phyloP scores from a whole-genome alignment of 2,888 invertebrate genomes.

The Eumacrocentrus americanus region DNA sequence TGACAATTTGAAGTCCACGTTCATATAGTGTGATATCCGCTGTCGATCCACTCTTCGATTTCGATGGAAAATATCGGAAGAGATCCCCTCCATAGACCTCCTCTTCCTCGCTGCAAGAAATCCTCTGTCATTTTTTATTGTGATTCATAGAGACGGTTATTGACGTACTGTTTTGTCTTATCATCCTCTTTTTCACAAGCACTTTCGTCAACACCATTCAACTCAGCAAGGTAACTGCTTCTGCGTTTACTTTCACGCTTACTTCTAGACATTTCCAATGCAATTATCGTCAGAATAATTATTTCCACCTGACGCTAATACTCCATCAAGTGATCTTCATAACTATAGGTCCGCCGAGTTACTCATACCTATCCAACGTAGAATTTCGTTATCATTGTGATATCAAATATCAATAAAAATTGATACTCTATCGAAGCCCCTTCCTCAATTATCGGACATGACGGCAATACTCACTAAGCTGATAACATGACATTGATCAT shows the following conservation, averaged over 20 bases:
- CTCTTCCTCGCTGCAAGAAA: slow-evolving; percentile 28
- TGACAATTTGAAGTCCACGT: slow-evolving; percentile 68
- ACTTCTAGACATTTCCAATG: not conserved
- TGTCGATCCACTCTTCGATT: slow-evolving; percentile 73
- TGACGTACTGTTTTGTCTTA: not conserved
- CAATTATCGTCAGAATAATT: not conserved
- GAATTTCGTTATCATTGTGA: slow-evolving; percentile 18
- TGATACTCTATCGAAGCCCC: not conserved
- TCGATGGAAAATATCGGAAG: slow-evolving; percentile 76
- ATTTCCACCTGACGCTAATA: not conserved
- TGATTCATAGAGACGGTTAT: slow-evolving; percentile 13
- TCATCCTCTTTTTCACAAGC: slow-evolving; percentile 16
- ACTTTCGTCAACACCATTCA: not conserved
- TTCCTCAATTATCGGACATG: not conserved
- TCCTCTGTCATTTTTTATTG: slow-evolving; percentile 1
- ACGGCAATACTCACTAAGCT: not conserved
- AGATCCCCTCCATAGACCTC: slow-evolving; percentile 77
- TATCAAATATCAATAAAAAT: not conserved
- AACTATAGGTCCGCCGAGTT: not conserved
- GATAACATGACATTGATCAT: not conserved
- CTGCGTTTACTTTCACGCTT: not conserved
- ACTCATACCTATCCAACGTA: not conserved
- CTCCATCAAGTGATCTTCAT: not conserved
- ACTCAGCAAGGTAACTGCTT: slow-evolving; percentile 6
- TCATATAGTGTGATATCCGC: slow-evolving; percentile 70